Evolutionary conservation across 2,797 vertebrate genomes (phyloP).

Genomic region (Mormyrops attenuatus): DNA sequence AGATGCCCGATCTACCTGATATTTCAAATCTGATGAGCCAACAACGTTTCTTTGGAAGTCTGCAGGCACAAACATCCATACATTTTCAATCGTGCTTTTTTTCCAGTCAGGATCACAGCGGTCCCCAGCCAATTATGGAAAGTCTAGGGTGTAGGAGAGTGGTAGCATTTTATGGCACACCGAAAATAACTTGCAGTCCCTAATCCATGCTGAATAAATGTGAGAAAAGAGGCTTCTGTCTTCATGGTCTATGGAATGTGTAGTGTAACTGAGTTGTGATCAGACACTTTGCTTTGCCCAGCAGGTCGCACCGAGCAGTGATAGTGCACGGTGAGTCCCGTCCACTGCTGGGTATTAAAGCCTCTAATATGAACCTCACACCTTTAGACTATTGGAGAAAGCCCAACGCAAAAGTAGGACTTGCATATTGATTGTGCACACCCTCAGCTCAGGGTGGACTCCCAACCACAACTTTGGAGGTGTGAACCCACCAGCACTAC

Average conservation of each 20-base stretch:
- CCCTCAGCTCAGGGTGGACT: background rate
- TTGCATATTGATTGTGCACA: background rate
- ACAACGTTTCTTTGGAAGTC: background rate
- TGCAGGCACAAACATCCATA: background rate
- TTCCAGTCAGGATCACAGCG: background rate
- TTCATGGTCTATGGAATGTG: background rate
- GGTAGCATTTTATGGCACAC: background rate
- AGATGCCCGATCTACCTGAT: background rate
- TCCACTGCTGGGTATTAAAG: background rate
- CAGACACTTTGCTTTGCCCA: background rate
- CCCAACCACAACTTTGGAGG: background rate
- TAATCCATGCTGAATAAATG: background rate
- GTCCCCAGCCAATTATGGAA: background rate
- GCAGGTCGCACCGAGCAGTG: background rate
- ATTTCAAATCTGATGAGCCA: background rate
- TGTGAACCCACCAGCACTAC: background rate
- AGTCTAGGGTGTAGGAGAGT: background rate
- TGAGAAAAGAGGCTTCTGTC: background rate
- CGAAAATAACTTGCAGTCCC: background rate
- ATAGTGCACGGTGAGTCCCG: background rate
- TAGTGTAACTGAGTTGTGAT: background rate
- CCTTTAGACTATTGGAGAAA: background rate
- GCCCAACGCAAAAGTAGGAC: background rate
- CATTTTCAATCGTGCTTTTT: background rate
- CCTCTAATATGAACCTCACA: background rate